Conservation (phyloP, 2,113 vertebrate genomes). For the Ailurus styani region DNA sequence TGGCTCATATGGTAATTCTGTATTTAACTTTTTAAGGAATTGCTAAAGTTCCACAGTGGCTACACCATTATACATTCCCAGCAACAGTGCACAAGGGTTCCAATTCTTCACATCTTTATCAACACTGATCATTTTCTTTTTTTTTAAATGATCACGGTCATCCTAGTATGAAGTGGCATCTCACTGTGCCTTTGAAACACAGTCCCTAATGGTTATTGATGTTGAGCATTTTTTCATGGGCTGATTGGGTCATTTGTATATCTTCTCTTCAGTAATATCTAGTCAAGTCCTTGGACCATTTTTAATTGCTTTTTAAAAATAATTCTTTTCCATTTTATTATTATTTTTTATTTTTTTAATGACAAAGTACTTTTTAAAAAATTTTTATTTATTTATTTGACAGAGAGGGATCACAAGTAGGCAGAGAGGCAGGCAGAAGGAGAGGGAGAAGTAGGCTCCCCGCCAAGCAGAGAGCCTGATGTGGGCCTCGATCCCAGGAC, state of each 20-base stretch:
- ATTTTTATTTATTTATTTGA: no score
- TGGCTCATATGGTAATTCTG: neutral
- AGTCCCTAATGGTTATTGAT: neutral
- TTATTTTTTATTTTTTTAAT: no score
- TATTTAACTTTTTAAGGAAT: conserved; percentile 4
- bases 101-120: neutral
- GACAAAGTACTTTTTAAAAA: no score
- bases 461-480: neutral
- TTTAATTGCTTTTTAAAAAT: neutral
- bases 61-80: neutral
- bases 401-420: no score
- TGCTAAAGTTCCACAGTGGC: neutral
- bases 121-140: neutral
- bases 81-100: neutral
- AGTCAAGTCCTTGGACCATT: neutral
- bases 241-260: neutral
- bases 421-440: no score
- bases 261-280: neutral
- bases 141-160: neutral
- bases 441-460: no score
- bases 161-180: neutral
- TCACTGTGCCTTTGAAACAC: neutral
- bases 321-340: no score
- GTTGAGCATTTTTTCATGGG: neutral
- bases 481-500: neutral